Percentiles rank a stretch among this genome's conserved stretches.
These are phyloP conservation scores for Chaetops frenatus DNA, from an alignment of 2,113 vertebrate species.

Conservation along the genomic window DNA sequence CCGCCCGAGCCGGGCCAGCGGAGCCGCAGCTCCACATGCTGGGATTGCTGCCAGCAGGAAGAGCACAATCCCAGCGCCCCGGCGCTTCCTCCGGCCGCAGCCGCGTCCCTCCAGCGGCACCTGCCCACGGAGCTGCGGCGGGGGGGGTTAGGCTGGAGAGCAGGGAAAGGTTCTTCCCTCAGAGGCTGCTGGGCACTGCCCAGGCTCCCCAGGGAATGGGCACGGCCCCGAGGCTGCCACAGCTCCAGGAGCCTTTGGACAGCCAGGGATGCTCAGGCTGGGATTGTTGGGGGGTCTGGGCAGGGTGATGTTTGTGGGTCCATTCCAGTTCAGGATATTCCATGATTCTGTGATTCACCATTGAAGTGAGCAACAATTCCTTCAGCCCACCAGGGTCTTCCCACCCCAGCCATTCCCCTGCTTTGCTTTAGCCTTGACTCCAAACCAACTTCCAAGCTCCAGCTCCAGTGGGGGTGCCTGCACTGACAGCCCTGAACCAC, in stretches of 20 bases:
- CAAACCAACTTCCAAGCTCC: background rate
- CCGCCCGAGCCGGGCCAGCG: background rate
- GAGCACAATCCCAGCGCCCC: background rate
- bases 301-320: too few species aligned
- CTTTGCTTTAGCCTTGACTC: background rate
- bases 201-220: background rate
- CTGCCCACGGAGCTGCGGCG: background rate
- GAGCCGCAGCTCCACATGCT: background rate
- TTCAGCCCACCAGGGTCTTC: background rate
- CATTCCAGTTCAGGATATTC: background rate
- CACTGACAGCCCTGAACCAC: background rate
- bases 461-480: accelerated
- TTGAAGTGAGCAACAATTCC: accelerated
- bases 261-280: background rate
- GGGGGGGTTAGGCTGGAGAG: accelerated
- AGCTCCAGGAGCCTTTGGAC: background rate
- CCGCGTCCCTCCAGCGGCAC: background rate
- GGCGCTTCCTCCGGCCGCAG: background rate
- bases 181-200: background rate
- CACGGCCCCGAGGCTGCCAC: background rate
- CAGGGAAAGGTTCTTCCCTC: background rate
- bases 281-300: accelerated
- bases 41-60: background rate
- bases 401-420: accelerated
- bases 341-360: background rate